Evolutionary conservation across 2,113 vertebrate species (phyloP).

Genomic region (Typhlomys cinereus): DNA sequence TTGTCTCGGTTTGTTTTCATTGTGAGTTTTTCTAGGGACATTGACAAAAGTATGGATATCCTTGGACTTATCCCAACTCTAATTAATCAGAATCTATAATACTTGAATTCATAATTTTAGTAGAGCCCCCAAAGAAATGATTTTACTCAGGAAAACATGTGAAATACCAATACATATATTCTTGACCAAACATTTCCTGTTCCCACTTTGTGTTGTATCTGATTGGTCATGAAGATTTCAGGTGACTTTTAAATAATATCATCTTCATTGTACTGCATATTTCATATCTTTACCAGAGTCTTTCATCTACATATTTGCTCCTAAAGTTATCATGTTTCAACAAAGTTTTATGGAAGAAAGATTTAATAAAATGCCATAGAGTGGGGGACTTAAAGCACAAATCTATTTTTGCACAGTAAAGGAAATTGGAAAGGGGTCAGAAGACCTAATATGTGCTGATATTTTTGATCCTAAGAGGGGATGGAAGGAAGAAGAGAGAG

Average conservation of each 20-base stretch:
- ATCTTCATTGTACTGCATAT: neutral
- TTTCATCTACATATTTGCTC: neutral
- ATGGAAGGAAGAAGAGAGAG: neutral
- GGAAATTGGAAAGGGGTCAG: neutral
- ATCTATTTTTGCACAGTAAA: neutral
- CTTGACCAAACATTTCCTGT: neutral
- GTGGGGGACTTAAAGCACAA: neutral
- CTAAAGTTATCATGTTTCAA: neutral
- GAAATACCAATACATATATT: neutral
- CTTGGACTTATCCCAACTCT: neutral
- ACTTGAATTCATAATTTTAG: neutral
- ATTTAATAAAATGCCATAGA: neutral
- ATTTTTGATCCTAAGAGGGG: neutral
- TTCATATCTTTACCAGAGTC: neutral
- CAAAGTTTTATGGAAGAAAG: neutral
- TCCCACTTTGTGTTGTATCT: neutral
- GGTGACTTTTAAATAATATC: neutral
- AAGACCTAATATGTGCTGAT: neutral
- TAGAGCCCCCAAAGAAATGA: neutral
- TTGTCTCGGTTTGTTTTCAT: neutral
- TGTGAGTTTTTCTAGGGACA: slow-evolving; percentile 51
- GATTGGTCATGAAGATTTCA: neutral
- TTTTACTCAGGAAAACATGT: neutral
- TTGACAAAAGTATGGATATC: slow-evolving; percentile 26
- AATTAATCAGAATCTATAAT: neutral